Evolutionary conservation across 2,113 vertebrate species (phyloP), one percentile per base, ranked within the genome.

Genomic region (Leptobrachium ailaonicum): DNA sequence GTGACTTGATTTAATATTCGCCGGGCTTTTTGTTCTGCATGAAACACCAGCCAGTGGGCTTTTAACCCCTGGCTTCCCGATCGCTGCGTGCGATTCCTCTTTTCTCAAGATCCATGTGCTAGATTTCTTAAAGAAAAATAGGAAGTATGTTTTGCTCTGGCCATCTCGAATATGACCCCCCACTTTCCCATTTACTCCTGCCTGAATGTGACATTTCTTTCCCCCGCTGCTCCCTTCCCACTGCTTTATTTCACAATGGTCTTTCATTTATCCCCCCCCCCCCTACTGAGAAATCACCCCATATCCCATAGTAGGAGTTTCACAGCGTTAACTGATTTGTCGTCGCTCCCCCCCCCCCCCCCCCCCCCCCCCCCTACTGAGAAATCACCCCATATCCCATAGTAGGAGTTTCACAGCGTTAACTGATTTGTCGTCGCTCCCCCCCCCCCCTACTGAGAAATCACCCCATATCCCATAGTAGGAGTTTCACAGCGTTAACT

Each of bases 1-100:
- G 71, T 80, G 71, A 75, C 63, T 42, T 56, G 78, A 69, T 68
- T 80, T 66, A 41, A 67, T 80, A 67, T 32, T 40, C 4, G 14
- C n/a, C 6, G 41, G n/a, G 44, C 8, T 67, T 73, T 67, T 73
- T 80, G 71, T 80, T 53, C n/a, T 40, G 2, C 67, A 67, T 75
- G n/a, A 41, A 76, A 54, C 42, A 6, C 54, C 44, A n/a, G n/a
- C 44, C 70, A 43, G 47, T 13, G n/a, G 44, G 42, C 11, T 42
- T 40, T 54, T 41, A 50, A n/a, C 42, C 10, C 11, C 2, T 13
- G 41, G 45, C 14, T 64, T 66, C 40, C 9, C 63, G 47, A 12
- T n/a, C 41, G 32, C 63, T 13, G 10, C 0, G 20, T 41, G 44
- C 2, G 44, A 56, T 41, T 72, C 11, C 41, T 44, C 42, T 12